Conservation (phyloP, 2,797 vertebrate genomes). For the Phoeniculus purpureus region DNA sequence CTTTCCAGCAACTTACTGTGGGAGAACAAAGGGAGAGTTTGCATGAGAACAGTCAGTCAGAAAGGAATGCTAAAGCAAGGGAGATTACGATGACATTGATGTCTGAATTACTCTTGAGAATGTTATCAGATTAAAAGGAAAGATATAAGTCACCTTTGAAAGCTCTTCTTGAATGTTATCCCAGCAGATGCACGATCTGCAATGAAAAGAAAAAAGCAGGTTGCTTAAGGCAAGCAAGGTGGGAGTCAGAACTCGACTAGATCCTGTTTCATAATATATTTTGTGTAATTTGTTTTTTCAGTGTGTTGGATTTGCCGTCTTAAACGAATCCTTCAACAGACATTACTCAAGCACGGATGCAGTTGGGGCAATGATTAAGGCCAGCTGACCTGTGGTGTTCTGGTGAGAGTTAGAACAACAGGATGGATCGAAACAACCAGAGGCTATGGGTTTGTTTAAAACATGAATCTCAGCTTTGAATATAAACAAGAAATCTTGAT, state of each 20-base stretch:
- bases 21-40: conserved; percentile 14
- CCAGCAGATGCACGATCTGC: background rate
- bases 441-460: background rate
- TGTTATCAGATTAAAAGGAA: background rate
- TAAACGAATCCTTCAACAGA: background rate
- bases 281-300: background rate
- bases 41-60: background rate
- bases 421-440: background rate
- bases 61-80: conserved; percentile 29
- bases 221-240: background rate
- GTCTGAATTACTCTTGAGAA: background rate
- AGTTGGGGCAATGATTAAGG: background rate
- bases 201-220: background rate
- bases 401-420: background rate
- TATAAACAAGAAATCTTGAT: background rate
- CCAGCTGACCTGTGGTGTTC: background rate
- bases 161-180: background rate
- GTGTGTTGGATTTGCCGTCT: background rate
- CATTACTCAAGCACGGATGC: background rate
- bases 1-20: background rate
- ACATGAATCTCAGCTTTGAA: background rate
- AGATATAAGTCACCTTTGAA: background rate
- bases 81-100: background rate
- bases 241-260: background rate
- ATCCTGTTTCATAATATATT: background rate